Conservation (phyloP, 2,113 vertebrate species). For the Ptilorrhoa leucosticta region DNA sequence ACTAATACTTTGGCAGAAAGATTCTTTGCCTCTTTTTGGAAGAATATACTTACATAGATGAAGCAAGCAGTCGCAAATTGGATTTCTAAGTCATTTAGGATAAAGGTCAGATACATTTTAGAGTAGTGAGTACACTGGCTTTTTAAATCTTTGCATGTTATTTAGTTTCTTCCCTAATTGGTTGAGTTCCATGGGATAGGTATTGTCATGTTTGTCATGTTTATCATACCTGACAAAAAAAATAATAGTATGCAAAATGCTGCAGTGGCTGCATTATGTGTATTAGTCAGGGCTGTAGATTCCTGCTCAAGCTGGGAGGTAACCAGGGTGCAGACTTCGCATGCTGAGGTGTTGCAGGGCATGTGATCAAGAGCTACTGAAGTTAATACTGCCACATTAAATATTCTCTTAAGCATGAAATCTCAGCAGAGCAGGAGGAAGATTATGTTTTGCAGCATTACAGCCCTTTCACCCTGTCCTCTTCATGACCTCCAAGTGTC, state of each 20-base stretch:
- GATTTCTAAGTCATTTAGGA: neutral
- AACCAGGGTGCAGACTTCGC: neutral
- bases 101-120: neutral
- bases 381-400: neutral
- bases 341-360: neutral
- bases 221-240: neutral
- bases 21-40: neutral
- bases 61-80: neutral
- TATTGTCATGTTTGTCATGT: neutral
- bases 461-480: neutral
- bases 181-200: neutral
- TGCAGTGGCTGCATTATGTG: neutral
- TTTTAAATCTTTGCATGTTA: neutral
- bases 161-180: neutral
- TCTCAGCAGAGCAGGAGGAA: neutral
- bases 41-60: neutral
- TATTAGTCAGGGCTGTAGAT: neutral
- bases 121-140: neutral
- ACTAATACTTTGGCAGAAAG: neutral
- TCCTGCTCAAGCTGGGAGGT: neutral
- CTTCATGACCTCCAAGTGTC: neutral
- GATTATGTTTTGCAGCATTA: neutral
- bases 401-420: neutral
- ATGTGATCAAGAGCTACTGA: neutral
- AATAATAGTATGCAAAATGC: neutral